phyloP scores from a whole-genome alignment of 2,797 vertebrate genomes.

The Esox lucius region DNA sequence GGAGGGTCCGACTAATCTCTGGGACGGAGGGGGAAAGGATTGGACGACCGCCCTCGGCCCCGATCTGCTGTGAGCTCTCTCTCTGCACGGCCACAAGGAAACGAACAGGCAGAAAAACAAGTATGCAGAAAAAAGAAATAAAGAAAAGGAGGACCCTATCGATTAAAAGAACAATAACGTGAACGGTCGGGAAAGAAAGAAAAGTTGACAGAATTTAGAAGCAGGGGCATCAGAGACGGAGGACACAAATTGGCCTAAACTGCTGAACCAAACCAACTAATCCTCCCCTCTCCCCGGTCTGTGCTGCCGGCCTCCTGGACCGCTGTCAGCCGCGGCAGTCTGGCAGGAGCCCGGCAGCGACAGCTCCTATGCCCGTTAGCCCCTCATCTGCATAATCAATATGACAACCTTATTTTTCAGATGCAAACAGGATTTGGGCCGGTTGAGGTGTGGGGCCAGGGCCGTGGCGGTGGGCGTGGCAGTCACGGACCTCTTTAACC shows the following conservation, averaged over 20 bases:
- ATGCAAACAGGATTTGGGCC: slow-evolving; percentile 88
- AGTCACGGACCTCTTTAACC: slow-evolving; percentile 88
- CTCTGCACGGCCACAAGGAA: neutral
- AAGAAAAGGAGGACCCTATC: no score
- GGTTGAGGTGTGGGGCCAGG: slow-evolving; percentile 51
- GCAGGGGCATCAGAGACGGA: neutral
- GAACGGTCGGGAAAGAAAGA: neutral
- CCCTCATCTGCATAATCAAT: slow-evolving; percentile 87
- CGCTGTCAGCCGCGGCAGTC: neutral
- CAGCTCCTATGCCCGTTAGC: slow-evolving; percentile 48
- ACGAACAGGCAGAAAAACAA: neutral
- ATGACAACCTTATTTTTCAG: slow-evolving; percentile 90
- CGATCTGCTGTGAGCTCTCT: neutral
- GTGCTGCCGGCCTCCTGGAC: neutral
- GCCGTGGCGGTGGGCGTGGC: slow-evolving; percentile 41
- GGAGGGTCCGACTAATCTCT: neutral
- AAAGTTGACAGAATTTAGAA: neutral
- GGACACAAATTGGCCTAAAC: neutral
- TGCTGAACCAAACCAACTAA: neutral
- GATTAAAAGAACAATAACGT: no score
- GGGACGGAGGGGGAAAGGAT: neutral
- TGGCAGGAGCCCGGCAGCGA: slow-evolving; percentile 1
- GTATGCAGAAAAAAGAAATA: neutral
- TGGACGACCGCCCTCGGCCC: neutral
- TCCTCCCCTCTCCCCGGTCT: neutral